Evolutionary conservation across 2,888 invertebrate species (phyloP), one percentile per base, ranked within the genome.

Genomic region (Andrena bucephala): DNA sequence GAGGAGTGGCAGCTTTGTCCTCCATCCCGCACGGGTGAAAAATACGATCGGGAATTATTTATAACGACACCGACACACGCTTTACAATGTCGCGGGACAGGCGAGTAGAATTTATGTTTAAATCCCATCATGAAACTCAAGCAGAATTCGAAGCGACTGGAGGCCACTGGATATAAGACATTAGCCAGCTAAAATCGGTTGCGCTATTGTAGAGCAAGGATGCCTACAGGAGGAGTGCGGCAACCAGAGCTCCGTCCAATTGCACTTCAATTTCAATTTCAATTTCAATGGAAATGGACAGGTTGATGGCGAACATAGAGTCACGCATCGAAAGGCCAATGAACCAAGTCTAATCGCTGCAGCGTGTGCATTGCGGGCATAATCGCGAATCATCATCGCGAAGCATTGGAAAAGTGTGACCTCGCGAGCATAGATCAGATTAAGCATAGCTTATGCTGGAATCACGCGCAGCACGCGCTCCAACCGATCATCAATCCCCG

Each of bases 401-500:
- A 74, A 13, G 20, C n/a, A 42, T 7, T 24, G 2, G 33, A 77
- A 79, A 76, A 79, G 16, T 27, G 33, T 29, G 50, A 50, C 62
- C 29, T 69, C 24, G 27, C 54, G 29, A n/a, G 24, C 42, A 33
- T 65, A 36, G 50, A 52, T 70, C 54, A 57, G 31, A 20, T 33
- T 6, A 57, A 69, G 42, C 68, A 13, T 16, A 29, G 48, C 29
- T 65, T 50, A 24, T 13, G 6, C 36, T 66, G n/a, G 65, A n/a
- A 69, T 82, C 74, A 66, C 24, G 71, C 62, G 69, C 71, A 52
- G 29, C 50, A 20, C 20, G 62, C 60, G 66, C 48, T 71, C 24
- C 50, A 67, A 63, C 68, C 75, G 86, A 84, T 86, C 84, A 86
- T 86, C 86, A 82, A 86, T 86, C 70, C 24, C 59, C 27, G 79